Percentiles rank a stretch among this genome's conserved stretches.
phyloP scores from a whole-genome alignment of 2,797 vertebrate species.

The Eulemur rubriventer region DNA sequence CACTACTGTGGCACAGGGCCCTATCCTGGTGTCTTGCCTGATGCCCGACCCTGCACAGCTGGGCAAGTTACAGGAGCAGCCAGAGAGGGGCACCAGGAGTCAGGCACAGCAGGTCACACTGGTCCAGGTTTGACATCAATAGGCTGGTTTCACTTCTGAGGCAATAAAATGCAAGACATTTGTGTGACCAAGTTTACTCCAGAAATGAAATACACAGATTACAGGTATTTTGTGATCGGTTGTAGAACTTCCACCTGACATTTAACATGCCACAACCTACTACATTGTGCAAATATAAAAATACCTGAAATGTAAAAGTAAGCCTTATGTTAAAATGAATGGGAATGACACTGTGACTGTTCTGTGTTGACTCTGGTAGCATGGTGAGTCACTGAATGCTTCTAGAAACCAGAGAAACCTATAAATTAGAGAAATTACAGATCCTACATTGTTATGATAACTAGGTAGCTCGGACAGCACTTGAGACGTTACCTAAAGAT shows the following conservation, averaged over 20 bases:
- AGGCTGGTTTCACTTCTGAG: constrained; percentile 90
- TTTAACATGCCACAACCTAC: constrained; percentile 90
- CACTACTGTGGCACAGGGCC: background rate
- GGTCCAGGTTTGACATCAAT: constrained; percentile 86
- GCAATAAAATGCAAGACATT: constrained; percentile 94
- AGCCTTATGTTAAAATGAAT: background rate
- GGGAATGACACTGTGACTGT: background rate
- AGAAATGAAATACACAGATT: constrained; percentile 89
- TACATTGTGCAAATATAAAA: constrained; percentile 90
- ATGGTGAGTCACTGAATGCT: constrained; percentile 95
- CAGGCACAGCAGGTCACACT: constrained; percentile 59
- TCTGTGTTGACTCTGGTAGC: constrained; percentile 77
- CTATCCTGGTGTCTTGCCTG: background rate
- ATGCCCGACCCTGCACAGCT: background rate
- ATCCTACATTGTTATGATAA: constrained; percentile 91
- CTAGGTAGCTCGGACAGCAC: constrained; percentile 88
- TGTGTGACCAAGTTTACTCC: constrained; percentile 92
- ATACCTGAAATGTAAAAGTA: background rate
- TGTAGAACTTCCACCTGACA: constrained; percentile 92
- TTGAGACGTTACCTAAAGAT: constrained; percentile 90
- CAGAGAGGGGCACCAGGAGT: background rate
- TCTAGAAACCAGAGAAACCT: constrained; percentile 89
- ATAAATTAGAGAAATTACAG: constrained; percentile 96
- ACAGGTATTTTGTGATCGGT: constrained; percentile 88
- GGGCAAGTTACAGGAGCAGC: background rate